These are phyloP conservation scores for Clinocottus analis DNA, from an alignment of 2,113 vertebrate species.

Conservation along the genomic window DNA sequence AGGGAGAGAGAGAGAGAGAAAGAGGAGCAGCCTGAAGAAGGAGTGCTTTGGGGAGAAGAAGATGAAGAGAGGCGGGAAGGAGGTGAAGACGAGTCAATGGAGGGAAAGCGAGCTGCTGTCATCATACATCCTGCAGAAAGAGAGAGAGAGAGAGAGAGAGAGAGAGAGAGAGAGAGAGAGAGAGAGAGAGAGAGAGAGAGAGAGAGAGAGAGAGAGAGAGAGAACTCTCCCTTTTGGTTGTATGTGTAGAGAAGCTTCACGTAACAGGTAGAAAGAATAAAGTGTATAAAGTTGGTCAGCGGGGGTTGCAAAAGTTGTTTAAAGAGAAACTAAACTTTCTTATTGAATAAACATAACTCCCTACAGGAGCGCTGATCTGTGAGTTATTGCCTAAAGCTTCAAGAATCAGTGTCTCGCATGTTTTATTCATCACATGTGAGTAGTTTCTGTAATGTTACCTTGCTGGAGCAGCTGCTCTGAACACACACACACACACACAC, in stretches of 20 bases:
- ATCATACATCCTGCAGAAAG: neutral
- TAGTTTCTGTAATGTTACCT: neutral
- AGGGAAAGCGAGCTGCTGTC: conserved; percentile 39
- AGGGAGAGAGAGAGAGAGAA: neutral
- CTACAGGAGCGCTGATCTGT: neutral
- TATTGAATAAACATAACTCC: neutral
- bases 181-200: neutral
- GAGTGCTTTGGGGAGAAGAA: neutral
- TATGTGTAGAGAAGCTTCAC: neutral
- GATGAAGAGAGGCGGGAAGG: neutral
- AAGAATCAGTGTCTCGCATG: neutral
- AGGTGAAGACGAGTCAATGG: conserved; percentile 5
- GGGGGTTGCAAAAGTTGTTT: neutral
- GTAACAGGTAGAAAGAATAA: neutral
- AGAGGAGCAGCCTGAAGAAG: neutral
- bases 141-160: neutral
- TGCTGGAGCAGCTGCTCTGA: neutral
- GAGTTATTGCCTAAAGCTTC: neutral
- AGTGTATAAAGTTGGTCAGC: neutral
- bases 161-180: no score
- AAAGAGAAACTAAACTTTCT: no score
- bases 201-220: neutral
- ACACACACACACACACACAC: no score
- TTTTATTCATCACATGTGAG: neutral
- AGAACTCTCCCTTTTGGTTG: neutral